Evolutionary conservation across 1,140 invertebrate genomes (phyloP).

Genomic region (Drosophila ananassae): DNA sequence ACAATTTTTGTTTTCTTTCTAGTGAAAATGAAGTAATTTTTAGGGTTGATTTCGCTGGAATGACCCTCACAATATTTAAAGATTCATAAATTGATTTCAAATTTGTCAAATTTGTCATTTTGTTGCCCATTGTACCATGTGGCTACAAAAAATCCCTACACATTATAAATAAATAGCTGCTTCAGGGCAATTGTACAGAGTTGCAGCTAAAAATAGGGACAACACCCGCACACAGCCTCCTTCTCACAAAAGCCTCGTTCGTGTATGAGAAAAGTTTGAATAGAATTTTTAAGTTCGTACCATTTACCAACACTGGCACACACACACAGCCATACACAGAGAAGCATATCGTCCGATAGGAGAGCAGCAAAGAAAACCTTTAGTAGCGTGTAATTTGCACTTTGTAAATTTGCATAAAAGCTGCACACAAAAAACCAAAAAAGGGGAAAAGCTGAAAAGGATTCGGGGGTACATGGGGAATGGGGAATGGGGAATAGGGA

Average conservation of each 20-base stretch:
- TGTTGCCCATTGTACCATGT: slow-evolving; percentile 31
- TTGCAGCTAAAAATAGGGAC: slow-evolving; percentile 35
- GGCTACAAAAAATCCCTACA: slow-evolving; percentile 18
- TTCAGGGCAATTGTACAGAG: slow-evolving; percentile 27
- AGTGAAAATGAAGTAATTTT: background rate
- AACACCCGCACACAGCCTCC: background rate
- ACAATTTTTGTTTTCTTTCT: background rate
- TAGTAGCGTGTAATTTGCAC: slow-evolving; percentile 83
- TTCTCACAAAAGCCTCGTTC: slow-evolving; percentile 29
- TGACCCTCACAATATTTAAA: background rate
- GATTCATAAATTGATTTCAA: background rate
- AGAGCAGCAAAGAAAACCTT: slow-evolving; percentile 64
- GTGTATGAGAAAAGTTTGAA: slow-evolving; percentile 73
- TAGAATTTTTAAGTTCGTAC: slow-evolving; percentile 79
- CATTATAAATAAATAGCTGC: slow-evolving; percentile 75
- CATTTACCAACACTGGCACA: slow-evolving; percentile 64
- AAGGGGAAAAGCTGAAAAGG: background rate
- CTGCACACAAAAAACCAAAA: slow-evolving; percentile 50
- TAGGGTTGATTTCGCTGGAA: background rate
- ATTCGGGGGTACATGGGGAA: too few species aligned
- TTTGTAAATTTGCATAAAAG: slow-evolving; percentile 83
- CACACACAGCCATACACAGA: slow-evolving; percentile 10
- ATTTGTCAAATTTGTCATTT: background rate
- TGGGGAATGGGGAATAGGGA: background rate
- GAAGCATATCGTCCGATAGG: slow-evolving; percentile 47